Evolutionary conservation across 2,113 vertebrate genomes (phyloP).

Genomic region (Enhydra lutris): DNA sequence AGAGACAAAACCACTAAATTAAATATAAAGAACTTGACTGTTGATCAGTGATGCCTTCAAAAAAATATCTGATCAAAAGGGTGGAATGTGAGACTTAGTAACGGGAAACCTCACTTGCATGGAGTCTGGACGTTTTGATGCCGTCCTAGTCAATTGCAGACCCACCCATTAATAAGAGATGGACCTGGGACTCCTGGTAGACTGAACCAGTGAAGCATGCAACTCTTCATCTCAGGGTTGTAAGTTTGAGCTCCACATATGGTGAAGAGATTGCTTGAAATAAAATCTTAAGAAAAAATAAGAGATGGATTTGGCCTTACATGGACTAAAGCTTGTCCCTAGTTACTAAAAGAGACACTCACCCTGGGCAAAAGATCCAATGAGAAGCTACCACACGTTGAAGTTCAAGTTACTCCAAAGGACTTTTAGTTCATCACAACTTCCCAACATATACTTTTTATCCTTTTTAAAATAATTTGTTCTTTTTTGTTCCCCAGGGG

Average conservation of each 20-base stretch:
- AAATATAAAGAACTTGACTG: neutral
- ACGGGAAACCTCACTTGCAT: neutral
- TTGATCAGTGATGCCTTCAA: neutral
- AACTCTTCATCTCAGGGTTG: neutral
- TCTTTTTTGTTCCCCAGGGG: neutral
- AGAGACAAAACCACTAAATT: neutral
- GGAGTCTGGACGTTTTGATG: neutral
- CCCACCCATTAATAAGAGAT: neutral
- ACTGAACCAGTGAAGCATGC: neutral
- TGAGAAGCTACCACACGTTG: neutral
- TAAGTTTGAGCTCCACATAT: neutral
- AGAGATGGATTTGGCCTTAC: neutral
- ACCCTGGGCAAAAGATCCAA: neutral
- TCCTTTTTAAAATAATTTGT: neutral
- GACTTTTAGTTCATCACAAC: neutral
- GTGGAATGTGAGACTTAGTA: neutral
- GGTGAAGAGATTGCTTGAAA: neutral
- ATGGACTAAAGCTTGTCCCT: neutral
- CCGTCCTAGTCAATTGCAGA: neutral
- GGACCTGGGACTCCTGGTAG: neutral
- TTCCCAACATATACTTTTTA: neutral
- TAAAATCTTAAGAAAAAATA: neutral
- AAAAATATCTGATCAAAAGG: neutral
- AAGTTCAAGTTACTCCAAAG: neutral
- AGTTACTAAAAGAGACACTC: neutral